Base-by-base conservation (phyloP, 2,113 vertebrate species). In the Guaruba guarouba region DNA sequence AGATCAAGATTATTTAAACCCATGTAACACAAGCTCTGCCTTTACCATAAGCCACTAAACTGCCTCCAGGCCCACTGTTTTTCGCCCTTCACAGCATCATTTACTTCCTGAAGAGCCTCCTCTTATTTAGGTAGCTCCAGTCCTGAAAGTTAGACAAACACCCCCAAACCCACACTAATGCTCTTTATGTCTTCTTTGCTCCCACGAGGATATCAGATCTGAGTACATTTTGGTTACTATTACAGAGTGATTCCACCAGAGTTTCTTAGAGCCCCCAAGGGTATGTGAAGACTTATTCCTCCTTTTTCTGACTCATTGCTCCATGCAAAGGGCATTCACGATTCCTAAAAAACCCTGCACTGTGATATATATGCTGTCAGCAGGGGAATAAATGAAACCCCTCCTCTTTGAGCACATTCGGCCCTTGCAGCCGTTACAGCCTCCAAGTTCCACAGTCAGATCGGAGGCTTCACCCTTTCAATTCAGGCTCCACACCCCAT, bases 401-500 rank as follows among this genome's bases (percentile, higher is more conserved):
- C n/a, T 24, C 44, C 2, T 4, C 23, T 24, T 7, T 27, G 6
- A 37, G 67, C 39, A 23, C 11, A 3, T 22, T 24, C 82, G 61
- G 82, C 54, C 61, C 54, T 25, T 0, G 5, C 69, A 84, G 69
- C 39, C 70, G 28, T 9, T 11, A 4, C 24, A 14, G 61, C 4
- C 79, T 23, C 61, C 80, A 5, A 9, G 17, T 14, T 22, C 23
- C 62, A 13, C 15, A 1, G 43, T 4, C 37, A 9, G 39, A 43
- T 0, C 23, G 31, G 20, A 15, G 0, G 2, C 66, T 28, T n/a
- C 48, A 20, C 46, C 77, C 28, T 5, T 19, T 51, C 82, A 0
- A 0, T 11, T 4, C 6, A 14, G 48, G 64, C 57, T 19, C 6
- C 2, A 28, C 54, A 23, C 2, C 46, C 33, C 93, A 46, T 0